phyloP scores from a whole-genome alignment of 2,797 vertebrate species.

The Danio aesculapii region DNA sequence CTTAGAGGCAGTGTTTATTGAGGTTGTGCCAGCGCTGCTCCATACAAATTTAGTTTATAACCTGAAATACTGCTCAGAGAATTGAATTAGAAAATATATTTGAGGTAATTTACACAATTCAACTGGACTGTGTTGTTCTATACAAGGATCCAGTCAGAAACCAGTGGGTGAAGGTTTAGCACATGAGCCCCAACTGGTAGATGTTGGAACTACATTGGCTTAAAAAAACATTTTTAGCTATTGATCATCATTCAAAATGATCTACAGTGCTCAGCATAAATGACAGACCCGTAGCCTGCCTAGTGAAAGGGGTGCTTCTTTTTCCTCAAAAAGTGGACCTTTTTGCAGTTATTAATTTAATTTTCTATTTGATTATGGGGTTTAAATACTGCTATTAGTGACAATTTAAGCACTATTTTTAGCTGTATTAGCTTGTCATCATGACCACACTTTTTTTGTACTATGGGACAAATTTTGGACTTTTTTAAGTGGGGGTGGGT shows the following conservation, averaged over 20 bases:
- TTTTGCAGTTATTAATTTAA: no score
- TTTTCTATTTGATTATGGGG: no score
- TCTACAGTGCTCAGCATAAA: no score
- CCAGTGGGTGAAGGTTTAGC: neutral
- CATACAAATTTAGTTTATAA: neutral
- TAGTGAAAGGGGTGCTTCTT: no score
- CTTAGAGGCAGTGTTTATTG: neutral
- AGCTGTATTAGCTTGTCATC: no score
- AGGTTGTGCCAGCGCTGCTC: neutral
- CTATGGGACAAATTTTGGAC: no score
- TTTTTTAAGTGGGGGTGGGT: no score
- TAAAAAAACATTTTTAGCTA: neutral
- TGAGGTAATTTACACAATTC: neutral
- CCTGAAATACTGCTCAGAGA: neutral
- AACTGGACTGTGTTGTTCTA: neutral
- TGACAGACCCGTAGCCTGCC: no score
- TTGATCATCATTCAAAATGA: neutral
- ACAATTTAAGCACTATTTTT: no score
- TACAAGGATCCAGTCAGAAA: neutral
- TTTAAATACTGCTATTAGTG: no score
- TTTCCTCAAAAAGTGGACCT: no score
- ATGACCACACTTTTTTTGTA: no score
- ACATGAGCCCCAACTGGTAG: neutral
- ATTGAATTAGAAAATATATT: neutral
- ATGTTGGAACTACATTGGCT: neutral